These are phyloP conservation scores for Pyrochroa serraticornis DNA, from an alignment of 2,888 invertebrate species.

Conservation along the genomic window DNA sequence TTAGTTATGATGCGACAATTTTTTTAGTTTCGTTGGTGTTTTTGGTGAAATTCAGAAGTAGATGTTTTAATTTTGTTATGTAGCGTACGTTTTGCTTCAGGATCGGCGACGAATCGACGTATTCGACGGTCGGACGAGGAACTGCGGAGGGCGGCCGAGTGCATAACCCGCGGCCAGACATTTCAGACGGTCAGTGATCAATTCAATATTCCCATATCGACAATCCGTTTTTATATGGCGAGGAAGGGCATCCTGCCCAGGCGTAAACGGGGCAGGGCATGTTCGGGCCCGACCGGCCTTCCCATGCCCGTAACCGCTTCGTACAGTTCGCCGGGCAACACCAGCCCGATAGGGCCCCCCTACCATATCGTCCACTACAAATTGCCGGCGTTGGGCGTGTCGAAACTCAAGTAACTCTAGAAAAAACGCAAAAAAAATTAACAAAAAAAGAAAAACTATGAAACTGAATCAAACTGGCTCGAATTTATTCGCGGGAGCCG, in stretches of 20 bases:
- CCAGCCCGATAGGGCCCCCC: constrained; percentile 73
- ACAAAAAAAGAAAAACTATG: neutral
- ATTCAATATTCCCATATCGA: constrained; percentile 87
- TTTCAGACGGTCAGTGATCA: constrained; percentile 87
- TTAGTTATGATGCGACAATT: neutral
- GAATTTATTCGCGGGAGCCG: neutral
- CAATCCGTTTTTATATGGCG: constrained; percentile 88
- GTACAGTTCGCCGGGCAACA: constrained; percentile 57
- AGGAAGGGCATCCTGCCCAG: constrained; percentile 81
- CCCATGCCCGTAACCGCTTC: constrained; percentile 47
- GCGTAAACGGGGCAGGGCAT: constrained; percentile 74
- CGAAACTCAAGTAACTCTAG: constrained; percentile 55
- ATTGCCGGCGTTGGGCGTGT: constrained; percentile 68
- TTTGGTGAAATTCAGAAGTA: neutral
- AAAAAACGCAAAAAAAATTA: neutral
- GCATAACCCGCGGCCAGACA: constrained; percentile 85
- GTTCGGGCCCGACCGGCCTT: constrained; percentile 60
- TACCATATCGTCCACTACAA: constrained; percentile 81
- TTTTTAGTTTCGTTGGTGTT: neutral
- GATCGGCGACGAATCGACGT: constrained; percentile 56
- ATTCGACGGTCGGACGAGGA: constrained; percentile 79
- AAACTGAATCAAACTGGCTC: neutral
- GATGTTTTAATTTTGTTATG: no score
- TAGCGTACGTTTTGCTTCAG: no score
- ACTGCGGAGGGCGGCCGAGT: constrained; percentile 80